phyloP scores from a whole-genome alignment of 1,140 invertebrate genomes.

The Macrobrachium nipponense region DNA sequence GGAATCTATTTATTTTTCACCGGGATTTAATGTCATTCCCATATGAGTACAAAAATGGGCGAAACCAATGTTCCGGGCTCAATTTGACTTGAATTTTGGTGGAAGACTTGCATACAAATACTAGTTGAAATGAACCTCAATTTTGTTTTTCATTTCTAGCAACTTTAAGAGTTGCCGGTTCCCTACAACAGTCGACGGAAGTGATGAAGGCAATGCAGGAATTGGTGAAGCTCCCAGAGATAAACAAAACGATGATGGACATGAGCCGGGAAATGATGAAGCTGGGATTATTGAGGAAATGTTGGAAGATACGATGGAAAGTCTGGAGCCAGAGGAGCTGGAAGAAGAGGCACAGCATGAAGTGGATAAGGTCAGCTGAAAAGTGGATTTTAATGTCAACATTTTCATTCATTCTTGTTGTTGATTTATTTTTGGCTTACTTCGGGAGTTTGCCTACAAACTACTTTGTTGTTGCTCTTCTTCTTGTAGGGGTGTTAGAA shows the following conservation, averaged over 20 bases:
- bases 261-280: slow-evolving; percentile 77
- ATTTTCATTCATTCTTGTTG: neutral
- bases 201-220: slow-evolving; percentile 98
- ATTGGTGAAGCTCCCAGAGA: slow-evolving; percentile 89
- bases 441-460: too few species aligned
- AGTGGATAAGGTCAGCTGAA: slow-evolving; percentile 63
- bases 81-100: too few species aligned
- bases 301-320: slow-evolving; percentile 97
- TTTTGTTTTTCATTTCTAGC: slow-evolving; percentile 71
- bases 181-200: slow-evolving; percentile 92
- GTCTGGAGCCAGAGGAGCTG: slow-evolving; percentile 74
- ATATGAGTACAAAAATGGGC: too few species aligned
- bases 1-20: too few species aligned
- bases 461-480: too few species aligned
- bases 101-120: neutral
- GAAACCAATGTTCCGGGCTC: too few species aligned
- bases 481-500: too few species aligned
- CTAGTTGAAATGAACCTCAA: neutral
- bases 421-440: too few species aligned
- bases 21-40: too few species aligned
- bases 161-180: slow-evolving; percentile 88
- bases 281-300: slow-evolving; percentile 99
- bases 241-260: slow-evolving; percentile 96
- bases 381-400: neutral
- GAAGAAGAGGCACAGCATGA: slow-evolving; percentile 68